Conservation (phyloP, 2,888 invertebrate genomes). For the Cephus pygmeus region DNA sequence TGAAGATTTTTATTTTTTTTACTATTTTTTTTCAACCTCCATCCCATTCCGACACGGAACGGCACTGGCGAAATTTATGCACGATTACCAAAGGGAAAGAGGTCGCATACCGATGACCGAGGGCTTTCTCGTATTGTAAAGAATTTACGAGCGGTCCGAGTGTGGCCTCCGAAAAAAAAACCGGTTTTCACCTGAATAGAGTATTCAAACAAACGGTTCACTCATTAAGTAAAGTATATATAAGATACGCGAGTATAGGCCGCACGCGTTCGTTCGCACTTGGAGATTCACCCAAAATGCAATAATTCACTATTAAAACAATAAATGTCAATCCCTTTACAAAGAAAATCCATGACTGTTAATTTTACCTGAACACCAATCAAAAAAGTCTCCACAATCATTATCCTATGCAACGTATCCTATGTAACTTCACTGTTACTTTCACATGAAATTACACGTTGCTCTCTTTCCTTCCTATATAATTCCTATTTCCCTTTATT, state of each 20-base stretch:
- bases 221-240: neutral
- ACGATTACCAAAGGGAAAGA: neutral
- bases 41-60: neutral
- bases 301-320: neutral
- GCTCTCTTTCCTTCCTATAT: neutral
- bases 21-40: neutral
- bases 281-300: neutral
- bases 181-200: conserved; percentile 32
- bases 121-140: conserved; percentile 17
- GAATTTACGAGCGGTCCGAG: conserved; percentile 35
- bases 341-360: neutral
- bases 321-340: neutral
- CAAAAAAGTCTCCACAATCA: neutral
- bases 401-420: neutral
- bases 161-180: conserved; percentile 31
- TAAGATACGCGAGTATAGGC: neutral
- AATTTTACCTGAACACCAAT: neutral
- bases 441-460: neutral
- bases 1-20: neutral
- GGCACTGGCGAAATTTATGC: neutral
- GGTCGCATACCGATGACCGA: neutral
- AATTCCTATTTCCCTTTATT: neutral
- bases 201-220: neutral
- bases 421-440: neutral
- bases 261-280: neutral